A percentile compares a stretch with the other conserved stretches of the same genome.
phyloP scores from a whole-genome alignment of 1,140 invertebrate genomes.

The Melipona quadrifasciata region DNA sequence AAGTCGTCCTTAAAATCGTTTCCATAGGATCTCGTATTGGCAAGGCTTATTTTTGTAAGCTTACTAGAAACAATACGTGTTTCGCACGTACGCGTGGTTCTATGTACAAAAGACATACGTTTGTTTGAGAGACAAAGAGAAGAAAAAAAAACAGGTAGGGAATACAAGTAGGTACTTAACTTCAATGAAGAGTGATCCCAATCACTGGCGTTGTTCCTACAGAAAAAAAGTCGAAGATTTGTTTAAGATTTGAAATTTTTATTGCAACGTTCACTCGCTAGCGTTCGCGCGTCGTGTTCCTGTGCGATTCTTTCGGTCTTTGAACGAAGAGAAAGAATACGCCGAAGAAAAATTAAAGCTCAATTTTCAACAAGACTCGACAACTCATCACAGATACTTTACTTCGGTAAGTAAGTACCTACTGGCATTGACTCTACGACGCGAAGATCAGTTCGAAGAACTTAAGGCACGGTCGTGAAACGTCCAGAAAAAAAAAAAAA shows the following conservation, averaged over 20 bases:
- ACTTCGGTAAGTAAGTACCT: neutral
- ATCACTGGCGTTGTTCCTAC: too few relatives aligned
- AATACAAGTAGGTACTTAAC: too few relatives aligned
- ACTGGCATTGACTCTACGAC: neutral
- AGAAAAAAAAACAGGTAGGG: neutral
- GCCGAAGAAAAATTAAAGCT: neutral
- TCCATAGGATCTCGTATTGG: neutral
- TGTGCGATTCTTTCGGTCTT: neutral
- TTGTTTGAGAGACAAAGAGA: neutral
- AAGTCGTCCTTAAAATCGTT: neutral
- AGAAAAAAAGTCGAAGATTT: neutral
- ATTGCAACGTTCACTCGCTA: too few relatives aligned
- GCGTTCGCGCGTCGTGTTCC: too few relatives aligned
- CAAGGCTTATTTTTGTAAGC: neutral
- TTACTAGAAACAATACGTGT: conserved; percentile 7
- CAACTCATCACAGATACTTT: neutral
- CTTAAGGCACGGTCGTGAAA: conserved; percentile 74
- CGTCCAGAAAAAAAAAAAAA: conserved; percentile 6
- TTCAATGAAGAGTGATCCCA: too few relatives aligned
- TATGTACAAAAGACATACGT: conserved; percentile 25
- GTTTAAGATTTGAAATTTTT: too few relatives aligned
- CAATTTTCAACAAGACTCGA: neutral
- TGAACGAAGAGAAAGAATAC: neutral
- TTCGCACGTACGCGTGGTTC: conserved; percentile 13
- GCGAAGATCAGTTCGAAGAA: conserved; percentile 30